phyloP scores from a whole-genome alignment of 2,797 vertebrate genomes.

The Australoheros facetus region DNA sequence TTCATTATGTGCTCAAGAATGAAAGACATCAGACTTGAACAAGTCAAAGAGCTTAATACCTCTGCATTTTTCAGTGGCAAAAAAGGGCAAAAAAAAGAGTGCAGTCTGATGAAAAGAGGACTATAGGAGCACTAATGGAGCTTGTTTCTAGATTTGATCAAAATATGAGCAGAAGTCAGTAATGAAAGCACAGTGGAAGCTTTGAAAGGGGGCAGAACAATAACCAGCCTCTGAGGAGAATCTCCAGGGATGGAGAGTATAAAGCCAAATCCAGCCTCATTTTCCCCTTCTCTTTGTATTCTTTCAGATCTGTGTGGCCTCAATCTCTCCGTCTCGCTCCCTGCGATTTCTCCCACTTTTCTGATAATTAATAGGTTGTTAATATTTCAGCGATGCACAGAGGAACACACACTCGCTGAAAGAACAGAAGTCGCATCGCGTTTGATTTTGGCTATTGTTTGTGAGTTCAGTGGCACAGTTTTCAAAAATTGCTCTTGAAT shows the following conservation, averaged over 20 bases:
- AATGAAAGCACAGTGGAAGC: conserved; percentile 46
- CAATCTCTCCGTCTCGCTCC: conserved; percentile 40
- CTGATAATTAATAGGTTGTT: conserved; percentile 62
- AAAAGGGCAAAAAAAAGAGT: background rate
- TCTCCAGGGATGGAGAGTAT: conserved; percentile 25
- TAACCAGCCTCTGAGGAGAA: conserved; percentile 41
- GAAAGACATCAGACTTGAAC: background rate
- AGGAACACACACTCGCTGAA: conserved; percentile 4
- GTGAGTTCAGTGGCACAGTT: conserved; percentile 11
- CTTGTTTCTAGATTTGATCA: conserved; percentile 45
- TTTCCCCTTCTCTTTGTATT: conserved; percentile 53
- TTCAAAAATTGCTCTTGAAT: conserved; percentile 19
- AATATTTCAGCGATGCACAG: conserved; percentile 54
- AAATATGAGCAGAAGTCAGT: conserved; percentile 34
- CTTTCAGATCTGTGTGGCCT: conserved; percentile 61
- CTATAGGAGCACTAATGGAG: background rate
- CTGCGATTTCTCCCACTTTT: conserved; percentile 28
- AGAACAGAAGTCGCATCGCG: conserved; percentile 8
- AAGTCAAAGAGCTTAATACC: background rate
- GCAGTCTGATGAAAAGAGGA: background rate
- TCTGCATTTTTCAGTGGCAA: background rate
- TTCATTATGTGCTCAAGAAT: background rate
- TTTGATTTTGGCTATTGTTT: conserved; percentile 43
- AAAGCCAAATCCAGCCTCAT: conserved; percentile 50
- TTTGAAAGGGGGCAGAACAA: conserved; percentile 60